Evolutionary conservation across 2,888 invertebrate genomes (phyloP).

Genomic region (Leucoma salicis): DNA sequence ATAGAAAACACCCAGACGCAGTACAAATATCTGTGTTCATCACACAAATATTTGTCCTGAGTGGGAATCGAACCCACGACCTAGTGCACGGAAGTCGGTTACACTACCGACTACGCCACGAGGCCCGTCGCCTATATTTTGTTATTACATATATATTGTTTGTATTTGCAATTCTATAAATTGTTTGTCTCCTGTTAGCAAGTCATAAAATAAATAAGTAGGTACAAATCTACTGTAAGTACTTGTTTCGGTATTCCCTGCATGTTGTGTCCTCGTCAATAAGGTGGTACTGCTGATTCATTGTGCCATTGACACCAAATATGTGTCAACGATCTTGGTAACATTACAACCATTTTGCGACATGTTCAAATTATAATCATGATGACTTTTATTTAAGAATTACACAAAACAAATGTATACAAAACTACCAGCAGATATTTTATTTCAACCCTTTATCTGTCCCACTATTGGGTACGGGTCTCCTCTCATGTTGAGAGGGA

Average conservation of each 20-base stretch:
- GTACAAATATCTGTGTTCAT: too few relatives aligned
- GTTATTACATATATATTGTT: too few relatives aligned
- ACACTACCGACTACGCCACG: too few relatives aligned
- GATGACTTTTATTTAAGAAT: neutral
- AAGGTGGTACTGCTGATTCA: slow-evolving; percentile 40
- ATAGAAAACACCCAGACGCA: too few relatives aligned
- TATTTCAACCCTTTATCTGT: too few relatives aligned
- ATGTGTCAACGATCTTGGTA: slow-evolving; percentile 38
- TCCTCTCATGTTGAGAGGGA: too few relatives aligned
- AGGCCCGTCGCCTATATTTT: too few relatives aligned
- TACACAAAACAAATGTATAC: neutral
- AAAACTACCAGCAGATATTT: too few relatives aligned
- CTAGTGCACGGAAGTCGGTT: too few relatives aligned
- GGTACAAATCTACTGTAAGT: slow-evolving; percentile 4
- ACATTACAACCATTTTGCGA: slow-evolving; percentile 6
- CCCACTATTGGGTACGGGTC: too few relatives aligned
- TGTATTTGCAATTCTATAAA: neutral
- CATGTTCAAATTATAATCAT: neutral
- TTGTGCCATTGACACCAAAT: slow-evolving; percentile 36
- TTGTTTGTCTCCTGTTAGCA: neutral
- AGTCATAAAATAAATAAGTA: neutral
- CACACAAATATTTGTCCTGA: too few relatives aligned
- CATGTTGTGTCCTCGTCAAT: slow-evolving; percentile 33
- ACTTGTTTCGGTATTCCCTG: slow-evolving; percentile 27
- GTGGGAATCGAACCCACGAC: too few relatives aligned